These are phyloP conservation scores for Tachina grossa DNA, from an alignment of 2,888 invertebrate species.

Conservation along the genomic window DNA sequence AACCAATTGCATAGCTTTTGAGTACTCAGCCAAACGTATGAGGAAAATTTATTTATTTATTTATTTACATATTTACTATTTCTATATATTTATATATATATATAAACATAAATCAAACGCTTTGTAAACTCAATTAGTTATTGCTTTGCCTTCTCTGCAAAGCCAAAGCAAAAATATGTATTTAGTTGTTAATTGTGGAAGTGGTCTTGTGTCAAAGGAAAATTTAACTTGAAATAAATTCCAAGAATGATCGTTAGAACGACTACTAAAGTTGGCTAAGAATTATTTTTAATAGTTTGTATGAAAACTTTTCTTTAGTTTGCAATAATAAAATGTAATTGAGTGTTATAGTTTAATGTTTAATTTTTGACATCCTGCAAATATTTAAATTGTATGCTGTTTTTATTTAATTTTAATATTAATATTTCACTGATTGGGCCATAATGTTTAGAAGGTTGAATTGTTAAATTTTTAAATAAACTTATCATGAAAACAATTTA, in stretches of 20 bases:
- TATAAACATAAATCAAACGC: conserved; percentile 19
- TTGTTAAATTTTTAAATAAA: conserved; percentile 25
- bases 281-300: neutral
- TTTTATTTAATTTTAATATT: neutral
- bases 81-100: neutral
- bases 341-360: neutral
- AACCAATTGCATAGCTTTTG: neutral
- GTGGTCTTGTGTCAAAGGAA: conserved; percentile 11
- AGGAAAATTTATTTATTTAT: conserved; percentile 26
- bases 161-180: neutral
- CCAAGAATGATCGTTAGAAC: neutral
- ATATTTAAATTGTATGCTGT: neutral
- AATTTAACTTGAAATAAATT: neutral
- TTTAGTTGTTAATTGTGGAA: neutral
- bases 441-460: neutral
- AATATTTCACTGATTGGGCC: neutral
- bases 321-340: neutral
- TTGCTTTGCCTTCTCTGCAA: neutral
- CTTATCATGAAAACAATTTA: neutral
- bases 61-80: neutral
- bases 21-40: conserved; percentile 6
- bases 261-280: neutral
- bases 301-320: neutral
- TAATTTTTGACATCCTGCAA: too few relatives aligned
- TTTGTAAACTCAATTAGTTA: neutral